phyloP scores from a whole-genome alignment of 2,113 vertebrate species.

The Callocephalon fimbriatum region DNA sequence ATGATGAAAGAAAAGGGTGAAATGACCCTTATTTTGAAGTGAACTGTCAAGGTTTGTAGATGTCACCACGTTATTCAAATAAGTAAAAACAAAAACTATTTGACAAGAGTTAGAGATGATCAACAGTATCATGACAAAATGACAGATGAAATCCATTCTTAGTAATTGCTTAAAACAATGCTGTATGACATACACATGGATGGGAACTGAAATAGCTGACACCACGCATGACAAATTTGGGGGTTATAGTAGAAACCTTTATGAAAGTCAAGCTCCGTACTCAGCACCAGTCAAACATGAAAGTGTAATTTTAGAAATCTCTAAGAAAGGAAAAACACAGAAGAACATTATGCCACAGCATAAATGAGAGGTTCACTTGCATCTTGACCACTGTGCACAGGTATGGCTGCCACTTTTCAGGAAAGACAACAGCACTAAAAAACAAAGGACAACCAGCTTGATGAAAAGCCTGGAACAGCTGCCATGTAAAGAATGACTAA shows the following conservation, averaged over 20 bases:
- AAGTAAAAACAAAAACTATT: background rate
- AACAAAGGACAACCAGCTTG: background rate
- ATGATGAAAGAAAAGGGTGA: background rate
- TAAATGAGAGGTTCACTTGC: background rate
- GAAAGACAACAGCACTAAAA: background rate
- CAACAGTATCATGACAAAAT: background rate
- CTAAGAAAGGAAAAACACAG: background rate
- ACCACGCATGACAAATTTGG: accelerated
- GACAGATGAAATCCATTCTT: background rate
- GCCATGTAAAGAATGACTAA: background rate
- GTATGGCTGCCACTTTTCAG: background rate
- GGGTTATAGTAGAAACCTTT: background rate
- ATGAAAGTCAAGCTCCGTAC: background rate
- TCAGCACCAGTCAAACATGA: background rate
- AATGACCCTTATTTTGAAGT: background rate
- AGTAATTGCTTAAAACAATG: background rate
- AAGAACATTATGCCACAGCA: background rate
- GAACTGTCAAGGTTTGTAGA: background rate
- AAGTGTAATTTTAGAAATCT: background rate
- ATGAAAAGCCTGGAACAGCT: background rate
- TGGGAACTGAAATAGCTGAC: background rate
- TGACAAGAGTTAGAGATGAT: background rate
- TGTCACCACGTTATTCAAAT: background rate
- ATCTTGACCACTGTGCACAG: background rate
- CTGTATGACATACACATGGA: accelerated